A percentile compares a stretch with the other conserved stretches of the same genome.
Evolutionary conservation across 2,888 invertebrate species (phyloP).

Genomic region (Drosophila putrida): DNA sequence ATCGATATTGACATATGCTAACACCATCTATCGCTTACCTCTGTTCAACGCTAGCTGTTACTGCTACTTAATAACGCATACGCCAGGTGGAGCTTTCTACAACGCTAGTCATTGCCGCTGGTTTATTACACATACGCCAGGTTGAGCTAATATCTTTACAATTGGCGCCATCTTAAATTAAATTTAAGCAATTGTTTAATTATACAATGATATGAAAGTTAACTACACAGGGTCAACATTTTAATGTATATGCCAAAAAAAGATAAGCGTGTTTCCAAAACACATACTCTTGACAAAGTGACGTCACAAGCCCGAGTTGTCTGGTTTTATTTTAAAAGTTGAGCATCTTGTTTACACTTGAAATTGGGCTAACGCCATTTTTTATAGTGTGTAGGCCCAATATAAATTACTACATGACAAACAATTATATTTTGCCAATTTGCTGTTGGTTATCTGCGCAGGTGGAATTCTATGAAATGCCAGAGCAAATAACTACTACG

Average conservation of each 20-base stretch:
- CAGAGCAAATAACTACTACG: conserved; percentile 53
- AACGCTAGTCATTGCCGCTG: background rate
- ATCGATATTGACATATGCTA: background rate
- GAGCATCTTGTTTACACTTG: conserved; percentile 34
- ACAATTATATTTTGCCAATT: conserved; percentile 51
- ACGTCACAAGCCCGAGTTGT: too few relatives aligned
- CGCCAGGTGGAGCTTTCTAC: too few relatives aligned
- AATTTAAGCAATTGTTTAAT: too few relatives aligned
- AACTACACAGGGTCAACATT: too few relatives aligned
- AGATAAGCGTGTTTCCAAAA: too few relatives aligned
- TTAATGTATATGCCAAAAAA: too few relatives aligned
- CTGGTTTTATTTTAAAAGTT: too few relatives aligned
- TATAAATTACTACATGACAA: conserved; percentile 33
- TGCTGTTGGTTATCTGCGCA: conserved; percentile 34
- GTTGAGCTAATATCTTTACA: background rate
- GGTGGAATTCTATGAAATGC: conserved; percentile 37
- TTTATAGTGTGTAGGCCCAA: conserved; percentile 17
- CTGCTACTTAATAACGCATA: too few relatives aligned
- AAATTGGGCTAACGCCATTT: conserved; percentile 34
- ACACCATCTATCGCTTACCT: conserved; percentile 7
- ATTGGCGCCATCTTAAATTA: too few relatives aligned
- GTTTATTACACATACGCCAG: background rate
- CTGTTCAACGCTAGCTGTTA: background rate
- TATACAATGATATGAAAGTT: too few relatives aligned
- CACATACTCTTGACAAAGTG: too few relatives aligned